Base-by-base conservation (phyloP, 2,113 vertebrate genomes). In the Synodontis membranacea region DNA sequence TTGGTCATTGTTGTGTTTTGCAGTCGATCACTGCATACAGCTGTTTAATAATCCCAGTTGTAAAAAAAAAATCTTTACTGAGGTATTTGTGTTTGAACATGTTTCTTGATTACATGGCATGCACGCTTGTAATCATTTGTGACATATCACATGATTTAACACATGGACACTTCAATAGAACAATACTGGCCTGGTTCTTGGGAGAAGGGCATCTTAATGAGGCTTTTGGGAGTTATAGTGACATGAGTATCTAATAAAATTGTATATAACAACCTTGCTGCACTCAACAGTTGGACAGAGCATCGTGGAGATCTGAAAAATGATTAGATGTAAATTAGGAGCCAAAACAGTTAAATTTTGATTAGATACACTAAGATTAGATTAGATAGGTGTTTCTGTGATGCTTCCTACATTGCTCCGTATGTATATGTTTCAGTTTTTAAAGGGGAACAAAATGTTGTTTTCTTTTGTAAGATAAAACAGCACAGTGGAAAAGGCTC, bases 401-500 rank as follows among this genome's bases (percentile, higher is more conserved):
- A 80, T 79, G 28, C 62, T 66, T 80, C 75, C 68, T 82, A 46
- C 21, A 39, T 81, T n/a, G 34, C 62, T 75, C 21, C 50, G 81
- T 81, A 5, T 72, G 50, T 44, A 37, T 80, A 4, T 44, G n/a
- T 76, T 84, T 80, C 0, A 5, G 39, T 66, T 76, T 78, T 50
- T 52, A 66, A 37, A 80, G 23, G 14, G 66, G 34, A 37, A 52
- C 50, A 66, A 84, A 88, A 37, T 64, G 83, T 84, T 62, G 56
- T 84, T 37, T 56, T 86, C 39, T 83, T 89, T 87, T 86, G 82
- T 87, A 89, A 82, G 78, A 89, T 82, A 75, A 87, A 86, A 34
- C 39, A 56, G 25, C 8, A 28, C 64, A 80, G 79, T 76, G 75
- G 8, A 81, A 39, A 84, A 86, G 42, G 15, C 50, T 86, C 56